Conservation (phyloP, 2,888 invertebrate genomes). For the Yponomeuta plumbellus region DNA sequence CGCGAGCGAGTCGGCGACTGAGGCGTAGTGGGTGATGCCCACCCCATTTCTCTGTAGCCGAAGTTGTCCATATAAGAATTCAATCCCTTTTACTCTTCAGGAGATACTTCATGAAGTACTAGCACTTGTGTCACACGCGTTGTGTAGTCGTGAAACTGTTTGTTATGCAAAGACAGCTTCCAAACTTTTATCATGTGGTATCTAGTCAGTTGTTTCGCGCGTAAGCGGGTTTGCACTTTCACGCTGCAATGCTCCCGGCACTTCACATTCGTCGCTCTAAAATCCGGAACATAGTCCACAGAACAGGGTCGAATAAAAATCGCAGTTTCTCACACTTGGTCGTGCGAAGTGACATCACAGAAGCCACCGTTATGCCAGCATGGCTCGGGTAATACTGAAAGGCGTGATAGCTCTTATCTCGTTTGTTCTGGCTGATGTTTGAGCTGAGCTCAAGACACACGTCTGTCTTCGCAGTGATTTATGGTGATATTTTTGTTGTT, state of each 20-base stretch:
- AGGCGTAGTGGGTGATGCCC: slow-evolving; percentile 55
- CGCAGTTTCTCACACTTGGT: not conserved
- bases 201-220: not conserved
- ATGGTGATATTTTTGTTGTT: slow-evolving; percentile 53
- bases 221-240: not conserved
- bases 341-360: slow-evolving; percentile 45
- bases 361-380: slow-evolving; percentile 10
- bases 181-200: not conserved
- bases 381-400: slow-evolving; percentile 24
- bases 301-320: not conserved
- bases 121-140: too few relatives aligned
- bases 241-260: not conserved
- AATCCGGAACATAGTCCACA: not conserved
- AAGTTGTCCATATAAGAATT: slow-evolving; percentile 75
- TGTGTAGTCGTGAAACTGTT: not conserved
- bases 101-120: too few relatives aligned
- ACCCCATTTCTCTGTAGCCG: slow-evolving; percentile 78
- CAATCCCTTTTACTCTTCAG: not conserved
- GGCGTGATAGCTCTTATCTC: slow-evolving; percentile 56
- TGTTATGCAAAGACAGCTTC: slow-evolving; percentile 12
- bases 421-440: slow-evolving; percentile 34
- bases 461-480: slow-evolving; percentile 57
- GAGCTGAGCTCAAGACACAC: slow-evolving; percentile 38
- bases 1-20: slow-evolving; percentile 47
- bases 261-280: not conserved